These are phyloP conservation scores for Rhea pennata DNA, from an alignment of 2,113 vertebrate genomes.

Conservation along the genomic window DNA sequence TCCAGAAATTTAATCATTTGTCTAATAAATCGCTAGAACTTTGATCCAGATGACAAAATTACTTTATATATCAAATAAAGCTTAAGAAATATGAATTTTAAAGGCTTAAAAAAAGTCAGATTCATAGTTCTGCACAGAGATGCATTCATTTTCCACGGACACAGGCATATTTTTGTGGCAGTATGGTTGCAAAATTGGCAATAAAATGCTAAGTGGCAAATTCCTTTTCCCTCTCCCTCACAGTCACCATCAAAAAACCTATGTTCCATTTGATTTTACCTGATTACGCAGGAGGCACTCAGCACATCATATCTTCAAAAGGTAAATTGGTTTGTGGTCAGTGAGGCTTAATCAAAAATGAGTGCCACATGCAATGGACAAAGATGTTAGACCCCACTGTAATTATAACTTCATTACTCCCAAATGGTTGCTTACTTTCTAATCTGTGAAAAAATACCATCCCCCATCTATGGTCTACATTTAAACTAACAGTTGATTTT, in stretches of 20 bases:
- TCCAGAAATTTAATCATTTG: not conserved
- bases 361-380: not conserved
- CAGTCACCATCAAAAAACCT: not conserved
- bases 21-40: not conserved
- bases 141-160: not conserved
- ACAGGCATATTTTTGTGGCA: not conserved
- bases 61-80: not conserved
- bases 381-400: not conserved
- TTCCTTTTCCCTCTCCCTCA: not conserved
- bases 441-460: not conserved
- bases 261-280: not conserved
- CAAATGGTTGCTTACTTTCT: not conserved
- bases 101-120: not conserved
- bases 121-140: not conserved
- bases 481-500: not conserved
- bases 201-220: not conserved
- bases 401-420: conserved; percentile 38
- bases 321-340: not conserved
- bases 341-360: not conserved
- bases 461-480: not conserved
- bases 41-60: not conserved
- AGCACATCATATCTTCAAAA: not conserved
- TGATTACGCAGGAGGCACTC: not conserved
- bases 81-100: not conserved
- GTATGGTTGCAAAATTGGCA: not conserved